A percentile compares a stretch with the other conserved stretches of the same genome.
Evolutionary conservation across 2,797 vertebrate species (phyloP).

Genomic region (Myotis daubentonii): DNA sequence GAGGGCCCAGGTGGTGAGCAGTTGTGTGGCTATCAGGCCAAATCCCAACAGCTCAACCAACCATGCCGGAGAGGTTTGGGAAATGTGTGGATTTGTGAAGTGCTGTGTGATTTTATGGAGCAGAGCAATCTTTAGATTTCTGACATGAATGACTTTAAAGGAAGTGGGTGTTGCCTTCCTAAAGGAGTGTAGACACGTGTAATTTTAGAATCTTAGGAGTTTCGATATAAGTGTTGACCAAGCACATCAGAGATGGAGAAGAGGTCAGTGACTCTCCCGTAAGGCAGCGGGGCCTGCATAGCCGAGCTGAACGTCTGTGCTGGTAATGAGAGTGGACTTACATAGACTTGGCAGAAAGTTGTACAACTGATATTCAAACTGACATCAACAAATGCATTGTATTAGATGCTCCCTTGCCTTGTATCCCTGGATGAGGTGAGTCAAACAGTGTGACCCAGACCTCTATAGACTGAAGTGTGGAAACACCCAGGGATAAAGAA

Average conservation of each 20-base stretch:
- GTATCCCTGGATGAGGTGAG: neutral
- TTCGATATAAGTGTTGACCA: neutral
- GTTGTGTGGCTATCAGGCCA: neutral
- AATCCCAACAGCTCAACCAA: neutral
- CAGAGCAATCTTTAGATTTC: neutral
- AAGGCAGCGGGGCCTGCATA: neutral
- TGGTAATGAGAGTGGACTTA: neutral
- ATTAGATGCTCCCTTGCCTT: neutral
- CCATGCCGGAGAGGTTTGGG: neutral
- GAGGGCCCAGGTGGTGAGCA: neutral
- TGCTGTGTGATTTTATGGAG: neutral
- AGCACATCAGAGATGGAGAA: neutral
- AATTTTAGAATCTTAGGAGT: neutral
- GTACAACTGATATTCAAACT: neutral
- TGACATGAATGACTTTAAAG: constrained; percentile 3
- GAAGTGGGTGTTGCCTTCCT: neutral
- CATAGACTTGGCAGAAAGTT: neutral
- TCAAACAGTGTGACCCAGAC: neutral
- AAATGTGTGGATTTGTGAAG: neutral
- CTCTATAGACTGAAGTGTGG: constrained; percentile 5
- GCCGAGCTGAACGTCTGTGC: neutral
- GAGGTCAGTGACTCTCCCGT: neutral
- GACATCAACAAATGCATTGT: neutral
- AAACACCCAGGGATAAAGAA: neutral
- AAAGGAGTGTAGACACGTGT: neutral